A percentile compares a stretch with the other conserved stretches of the same genome.
Evolutionary conservation across 2,888 invertebrate species (phyloP).

Genomic region (Cosmia pyralina): DNA sequence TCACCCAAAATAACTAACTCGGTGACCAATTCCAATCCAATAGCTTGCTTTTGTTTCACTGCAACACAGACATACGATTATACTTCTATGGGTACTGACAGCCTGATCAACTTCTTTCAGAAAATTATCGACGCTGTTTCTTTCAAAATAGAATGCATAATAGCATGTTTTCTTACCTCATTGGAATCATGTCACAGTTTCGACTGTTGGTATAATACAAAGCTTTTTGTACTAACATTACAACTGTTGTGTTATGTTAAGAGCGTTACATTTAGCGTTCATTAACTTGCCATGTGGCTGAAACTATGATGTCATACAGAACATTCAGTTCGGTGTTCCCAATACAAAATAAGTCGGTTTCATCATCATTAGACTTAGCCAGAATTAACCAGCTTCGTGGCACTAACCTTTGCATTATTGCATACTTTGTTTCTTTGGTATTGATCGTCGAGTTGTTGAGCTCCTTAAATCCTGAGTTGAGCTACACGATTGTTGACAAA

Average conservation of each 20-base stretch:
- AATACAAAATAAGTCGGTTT: constrained; percentile 1
- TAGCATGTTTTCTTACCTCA: constrained; percentile 13
- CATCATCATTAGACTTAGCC: constrained; percentile 2
- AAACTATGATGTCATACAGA: constrained; percentile 68
- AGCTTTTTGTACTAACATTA: constrained; percentile 52
- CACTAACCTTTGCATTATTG: background rate
- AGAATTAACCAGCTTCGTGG: background rate
- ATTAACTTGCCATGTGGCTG: constrained; percentile 69
- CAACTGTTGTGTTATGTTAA: constrained; percentile 57
- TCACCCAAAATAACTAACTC: background rate
- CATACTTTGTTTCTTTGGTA: too few species aligned
- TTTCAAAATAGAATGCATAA: constrained; percentile 18
- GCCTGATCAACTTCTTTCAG: constrained; percentile 11
- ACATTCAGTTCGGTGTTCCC: background rate
- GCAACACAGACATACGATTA: constrained; percentile 20
- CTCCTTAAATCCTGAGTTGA: too few species aligned
- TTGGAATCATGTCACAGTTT: constrained; percentile 52
- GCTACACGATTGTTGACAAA: too few species aligned
- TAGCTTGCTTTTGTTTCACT: constrained; percentile 18
- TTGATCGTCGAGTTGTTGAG: too few species aligned
- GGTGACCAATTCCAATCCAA: background rate
- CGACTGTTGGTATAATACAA: constrained; percentile 38
- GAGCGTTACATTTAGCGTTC: constrained; percentile 70
- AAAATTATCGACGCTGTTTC: constrained; percentile 17
- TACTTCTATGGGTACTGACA: constrained; percentile 21